These are phyloP conservation scores for Phorcus lineatus DNA, from an alignment of 2,888 invertebrate species.

Conservation along the genomic window DNA sequence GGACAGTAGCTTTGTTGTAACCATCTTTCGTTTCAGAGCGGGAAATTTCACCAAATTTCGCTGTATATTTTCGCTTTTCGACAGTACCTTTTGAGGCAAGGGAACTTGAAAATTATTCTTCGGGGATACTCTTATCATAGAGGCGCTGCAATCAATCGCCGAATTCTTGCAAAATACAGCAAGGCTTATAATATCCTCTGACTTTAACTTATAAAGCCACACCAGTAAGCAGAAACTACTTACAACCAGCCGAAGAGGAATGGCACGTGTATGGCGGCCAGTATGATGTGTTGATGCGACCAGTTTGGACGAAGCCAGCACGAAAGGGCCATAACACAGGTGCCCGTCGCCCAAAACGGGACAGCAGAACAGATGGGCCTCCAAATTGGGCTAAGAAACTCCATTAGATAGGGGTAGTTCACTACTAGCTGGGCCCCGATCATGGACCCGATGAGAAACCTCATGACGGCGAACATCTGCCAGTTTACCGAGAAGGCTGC, in stretches of 20 bases:
- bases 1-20: too few species aligned
- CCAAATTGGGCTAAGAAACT: constrained; percentile 31
- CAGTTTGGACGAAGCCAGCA: constrained; percentile 28
- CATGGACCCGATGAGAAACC: constrained; percentile 45
- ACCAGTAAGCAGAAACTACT: constrained; percentile 1
- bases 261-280: constrained; percentile 15
- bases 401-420: constrained; percentile 25
- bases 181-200: too few species aligned
- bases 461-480: constrained; percentile 51
- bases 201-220: not conserved
- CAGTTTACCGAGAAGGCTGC: constrained; percentile 48
- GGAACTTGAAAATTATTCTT: too few species aligned
- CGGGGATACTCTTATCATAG: too few species aligned
- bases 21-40: too few species aligned
- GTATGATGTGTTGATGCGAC: constrained; percentile 24
- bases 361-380: constrained; percentile 15
- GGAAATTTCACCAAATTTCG: too few species aligned
- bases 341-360: constrained; percentile 25
- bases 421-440: constrained; percentile 40
- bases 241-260: constrained; percentile 28
- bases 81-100: too few species aligned
- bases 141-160: too few species aligned
- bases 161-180: too few species aligned
- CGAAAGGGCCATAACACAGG: constrained; percentile 1
- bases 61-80: too few species aligned